A percentile compares a stretch with the other conserved stretches of the same genome.
Evolutionary conservation across 2,797 vertebrate species (phyloP).

Genomic region (Tapirus indicus): DNA sequence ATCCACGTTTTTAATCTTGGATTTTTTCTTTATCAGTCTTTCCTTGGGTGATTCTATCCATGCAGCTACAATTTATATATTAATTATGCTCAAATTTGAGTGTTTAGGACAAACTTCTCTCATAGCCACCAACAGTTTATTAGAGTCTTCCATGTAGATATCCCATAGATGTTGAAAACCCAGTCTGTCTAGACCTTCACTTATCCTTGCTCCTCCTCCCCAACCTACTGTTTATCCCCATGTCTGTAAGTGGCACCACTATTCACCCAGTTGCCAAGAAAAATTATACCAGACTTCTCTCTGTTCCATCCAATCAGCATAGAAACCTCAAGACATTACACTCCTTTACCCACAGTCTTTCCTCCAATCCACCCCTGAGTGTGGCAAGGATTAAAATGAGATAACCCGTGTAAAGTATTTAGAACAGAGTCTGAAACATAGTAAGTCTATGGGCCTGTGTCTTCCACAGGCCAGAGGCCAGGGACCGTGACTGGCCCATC

Average conservation of each 20-base stretch:
- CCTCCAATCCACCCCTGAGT: not conserved
- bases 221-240: not conserved
- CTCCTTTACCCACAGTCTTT: not conserved
- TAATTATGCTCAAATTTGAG: not conserved
- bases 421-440: not conserved
- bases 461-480: not conserved
- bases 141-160: not conserved
- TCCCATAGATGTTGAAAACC: not conserved
- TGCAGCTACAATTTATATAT: not conserved
- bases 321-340: not conserved
- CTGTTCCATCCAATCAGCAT: not conserved
- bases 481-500: not conserved
- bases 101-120: not conserved
- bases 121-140: not conserved
- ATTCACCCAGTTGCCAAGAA: not conserved
- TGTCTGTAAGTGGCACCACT: not conserved
- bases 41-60: not conserved
- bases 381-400: not conserved
- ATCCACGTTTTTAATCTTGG: not conserved
- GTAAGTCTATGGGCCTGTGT: not conserved
- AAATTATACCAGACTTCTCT: not conserved
- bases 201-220: not conserved
- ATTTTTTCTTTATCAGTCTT: not conserved
- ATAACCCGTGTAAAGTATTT: not conserved
- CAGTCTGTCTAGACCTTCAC: not conserved